Base-by-base conservation (phyloP, 1,140 invertebrate species). In the Scaptomyza pallida region DNA sequence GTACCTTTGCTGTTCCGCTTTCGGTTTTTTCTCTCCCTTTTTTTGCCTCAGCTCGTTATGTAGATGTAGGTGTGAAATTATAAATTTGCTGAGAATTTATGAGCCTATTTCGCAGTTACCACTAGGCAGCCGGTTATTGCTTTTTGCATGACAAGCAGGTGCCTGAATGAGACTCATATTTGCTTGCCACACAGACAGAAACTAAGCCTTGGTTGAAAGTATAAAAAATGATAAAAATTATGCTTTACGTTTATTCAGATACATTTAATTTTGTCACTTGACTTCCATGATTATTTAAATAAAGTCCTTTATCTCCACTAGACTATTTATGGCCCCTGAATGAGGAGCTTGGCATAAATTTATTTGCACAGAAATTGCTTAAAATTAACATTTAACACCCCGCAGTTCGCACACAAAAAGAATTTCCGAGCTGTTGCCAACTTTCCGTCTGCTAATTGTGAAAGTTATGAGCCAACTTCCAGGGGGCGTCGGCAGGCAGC, bases 61-160 rank as follows among this genome's bases (percentile, higher is more conserved):
- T 67, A 23, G 51, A 47, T 47, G 72, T 63, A 83, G 81, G 80
- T 83, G 80, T 83, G 80, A 83, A 83, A 83, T 83, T 83, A 83
- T 83, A 83, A 83, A 86, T 83, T 83, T 70, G 81, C 62, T 21
- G 55, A 52, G 41, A 86, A 83, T 83, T 83, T 83, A 83, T 83
- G 80, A 60, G 76, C 67, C 77, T 73, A 86, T 73, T 76, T 72
- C 52, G 51, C 51, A 68, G 60, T 73, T 70, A 48, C 67, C 68
- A 45, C 50, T 41, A 64, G 45, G 35, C 72, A 61, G 59, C 72
- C 76, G 55, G 64, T 76, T 63, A 81, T 63, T 70, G 56, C 69
- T 54, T 35, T 70, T 64, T 26, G 44, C 67, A 56, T 70, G 44
- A 70, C 67, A 56, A 55, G 60, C 44, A 64, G 60, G 13, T 55